These are phyloP conservation scores for Cyprinodon brontotheroides DNA, from an alignment of 2,113 vertebrate genomes.

Conservation along the genomic window DNA sequence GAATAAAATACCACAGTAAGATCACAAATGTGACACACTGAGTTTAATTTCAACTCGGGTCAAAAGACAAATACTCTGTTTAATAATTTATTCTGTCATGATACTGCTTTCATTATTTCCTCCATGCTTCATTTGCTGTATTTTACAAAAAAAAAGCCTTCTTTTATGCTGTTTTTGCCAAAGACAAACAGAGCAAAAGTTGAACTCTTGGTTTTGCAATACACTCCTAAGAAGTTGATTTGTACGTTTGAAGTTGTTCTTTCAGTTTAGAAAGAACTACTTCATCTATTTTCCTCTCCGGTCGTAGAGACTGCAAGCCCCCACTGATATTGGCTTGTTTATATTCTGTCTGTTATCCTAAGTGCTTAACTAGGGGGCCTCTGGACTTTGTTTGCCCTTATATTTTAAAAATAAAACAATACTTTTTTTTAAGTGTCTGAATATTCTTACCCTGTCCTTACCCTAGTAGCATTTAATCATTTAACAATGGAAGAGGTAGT, in stretches of 20 bases:
- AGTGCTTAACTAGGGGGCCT: no score
- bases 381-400: no score
- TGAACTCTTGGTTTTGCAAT: conserved; percentile 25
- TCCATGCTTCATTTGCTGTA: conserved; percentile 19
- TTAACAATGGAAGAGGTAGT: no score
- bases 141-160: conserved; percentile 15
- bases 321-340: no score
- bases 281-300: no score
- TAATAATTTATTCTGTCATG: conserved; percentile 16
- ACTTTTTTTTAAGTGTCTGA: no score
- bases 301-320: no score
- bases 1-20: conserved; percentile 27
- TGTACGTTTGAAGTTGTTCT: conserved; percentile 52
- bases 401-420: no score
- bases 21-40: conserved; percentile 37
- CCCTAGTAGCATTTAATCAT: no score
- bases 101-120: conserved; percentile 37
- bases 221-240: conserved; percentile 39
- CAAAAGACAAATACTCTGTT: conserved; percentile 38
- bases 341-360: no score
- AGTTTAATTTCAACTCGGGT: conserved; percentile 43
- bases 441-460: no score
- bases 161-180: conserved; percentile 26
- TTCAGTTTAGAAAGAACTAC: conserved; percentile 8
- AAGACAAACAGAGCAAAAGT: conserved; percentile 26